phyloP scores from a whole-genome alignment of 2,113 vertebrate genomes.

The Notechis scutatus region DNA sequence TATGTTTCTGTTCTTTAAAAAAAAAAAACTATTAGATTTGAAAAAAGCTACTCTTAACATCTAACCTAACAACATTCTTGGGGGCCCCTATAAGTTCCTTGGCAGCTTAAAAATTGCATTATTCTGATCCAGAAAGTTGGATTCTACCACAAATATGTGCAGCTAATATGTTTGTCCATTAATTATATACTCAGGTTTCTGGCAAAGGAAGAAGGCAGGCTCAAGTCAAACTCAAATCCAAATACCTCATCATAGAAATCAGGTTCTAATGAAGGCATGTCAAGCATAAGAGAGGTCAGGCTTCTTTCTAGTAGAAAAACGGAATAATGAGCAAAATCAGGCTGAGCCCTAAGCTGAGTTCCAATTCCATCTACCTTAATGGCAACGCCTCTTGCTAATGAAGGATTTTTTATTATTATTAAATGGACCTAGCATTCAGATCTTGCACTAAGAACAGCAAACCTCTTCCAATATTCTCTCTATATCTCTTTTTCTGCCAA shows the following conservation, averaged over 20 bases:
- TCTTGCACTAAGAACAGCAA: background rate
- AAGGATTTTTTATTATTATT: background rate
- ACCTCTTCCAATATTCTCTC: background rate
- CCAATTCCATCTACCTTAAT: background rate
- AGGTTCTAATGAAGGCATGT: background rate
- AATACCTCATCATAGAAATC: background rate
- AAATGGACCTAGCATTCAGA: background rate
- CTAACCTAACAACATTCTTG: background rate
- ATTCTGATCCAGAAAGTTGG: background rate
- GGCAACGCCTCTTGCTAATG: background rate
- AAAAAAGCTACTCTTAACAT: background rate
- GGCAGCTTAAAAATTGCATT: background rate
- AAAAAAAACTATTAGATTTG: background rate
- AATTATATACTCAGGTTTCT: background rate
- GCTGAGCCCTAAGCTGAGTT: background rate
- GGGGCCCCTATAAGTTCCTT: background rate
- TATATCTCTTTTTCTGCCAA: background rate
- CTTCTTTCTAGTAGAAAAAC: background rate
- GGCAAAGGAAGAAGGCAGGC: background rate
- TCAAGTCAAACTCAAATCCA: background rate
- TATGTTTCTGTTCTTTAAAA: background rate
- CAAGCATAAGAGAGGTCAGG: background rate
- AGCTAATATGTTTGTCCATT: background rate
- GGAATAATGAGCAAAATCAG: background rate
- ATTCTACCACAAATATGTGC: background rate